phyloP scores from a whole-genome alignment of 2,113 vertebrate species.

The Odocoileus virginianus region DNA sequence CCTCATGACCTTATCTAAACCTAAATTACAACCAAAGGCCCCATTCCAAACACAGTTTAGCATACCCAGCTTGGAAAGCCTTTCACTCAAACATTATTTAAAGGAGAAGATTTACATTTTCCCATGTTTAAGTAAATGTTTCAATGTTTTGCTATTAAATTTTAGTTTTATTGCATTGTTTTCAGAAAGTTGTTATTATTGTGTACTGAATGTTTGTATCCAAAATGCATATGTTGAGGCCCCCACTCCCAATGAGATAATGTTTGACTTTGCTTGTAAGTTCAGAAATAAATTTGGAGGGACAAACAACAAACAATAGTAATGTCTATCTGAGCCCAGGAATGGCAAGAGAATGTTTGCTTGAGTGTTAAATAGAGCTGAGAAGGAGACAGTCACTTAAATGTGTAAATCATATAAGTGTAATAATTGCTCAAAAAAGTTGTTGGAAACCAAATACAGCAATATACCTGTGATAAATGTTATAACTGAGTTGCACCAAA shows the following conservation, averaged over 20 bases:
- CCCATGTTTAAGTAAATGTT: not conserved
- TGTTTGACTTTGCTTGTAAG: not conserved
- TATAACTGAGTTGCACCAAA: not conserved
- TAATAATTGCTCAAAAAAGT: not conserved
- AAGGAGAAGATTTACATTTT: not conserved
- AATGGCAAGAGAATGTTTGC: not conserved
- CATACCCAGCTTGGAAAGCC: not conserved
- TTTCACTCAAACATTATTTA: not conserved
- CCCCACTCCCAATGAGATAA: not conserved
- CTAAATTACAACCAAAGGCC: not conserved
- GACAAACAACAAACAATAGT: not conserved
- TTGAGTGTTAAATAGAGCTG: not conserved
- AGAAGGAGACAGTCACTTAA: not conserved
- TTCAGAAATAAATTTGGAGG: not conserved
- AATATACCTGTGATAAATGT: not conserved
- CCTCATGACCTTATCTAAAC: not conserved
- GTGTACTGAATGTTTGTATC: not conserved
- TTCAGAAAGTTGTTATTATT: not conserved
- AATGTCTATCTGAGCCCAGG: not conserved
- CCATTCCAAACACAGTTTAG: not conserved
- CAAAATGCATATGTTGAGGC: not conserved
- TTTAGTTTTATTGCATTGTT: not conserved
- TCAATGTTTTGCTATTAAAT: not conserved
- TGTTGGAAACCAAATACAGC: not conserved
- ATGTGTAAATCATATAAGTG: not conserved